Evolutionary conservation across 2,888 invertebrate species (phyloP), one percentile per base, ranked within the genome.

Genomic region (Drosophila gaucha): DNA sequence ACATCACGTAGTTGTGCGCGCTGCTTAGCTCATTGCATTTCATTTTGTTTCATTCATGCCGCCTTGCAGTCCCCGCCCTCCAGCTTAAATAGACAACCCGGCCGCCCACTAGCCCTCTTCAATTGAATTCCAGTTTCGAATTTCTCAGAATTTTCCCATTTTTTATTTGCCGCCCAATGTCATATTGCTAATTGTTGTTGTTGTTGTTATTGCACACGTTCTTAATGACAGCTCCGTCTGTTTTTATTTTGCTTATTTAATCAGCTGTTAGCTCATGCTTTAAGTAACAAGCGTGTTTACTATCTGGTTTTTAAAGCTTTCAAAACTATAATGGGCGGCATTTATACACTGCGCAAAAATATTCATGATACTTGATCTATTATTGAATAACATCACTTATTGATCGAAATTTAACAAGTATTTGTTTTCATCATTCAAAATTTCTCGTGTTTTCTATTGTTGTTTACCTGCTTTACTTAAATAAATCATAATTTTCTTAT

Each of bases 1-100:
- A 31, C 56, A 47, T 55, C 28, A 41, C 24, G 58, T 57, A 46
- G 49, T 44, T 31, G 12, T 24, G 50, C 36, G 60, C 68, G 50
- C 31, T 52, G 57, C 67, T 73, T 71, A 78, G 80, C 74, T 79
- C 86, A 82, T 80, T 24, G 41, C 41, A 41, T 41, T 41, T 14
- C 33, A n/a, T n/a, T 33, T 33, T 14, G n/a, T 14, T 86, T 86
- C 84, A 77, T 77, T 80, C 84, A 84, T 86, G 63, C 54, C 36
- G 39, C 54, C 56, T 50, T 57, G 26, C 50, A 10, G 10, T 3
- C 51, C 55, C 68, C 50, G 14, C 33, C 59, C 47, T 26, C 44
- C n/a, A 8, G 20, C 5, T 22, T 10, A 31, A 14, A 9, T 14
- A 31, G 14, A 14, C 46, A 31, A 31, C 31, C 20, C 31, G 20